Conservation (phyloP, 2,113 vertebrate species). For the Sinocyclocheilus anophthalmus region DNA sequence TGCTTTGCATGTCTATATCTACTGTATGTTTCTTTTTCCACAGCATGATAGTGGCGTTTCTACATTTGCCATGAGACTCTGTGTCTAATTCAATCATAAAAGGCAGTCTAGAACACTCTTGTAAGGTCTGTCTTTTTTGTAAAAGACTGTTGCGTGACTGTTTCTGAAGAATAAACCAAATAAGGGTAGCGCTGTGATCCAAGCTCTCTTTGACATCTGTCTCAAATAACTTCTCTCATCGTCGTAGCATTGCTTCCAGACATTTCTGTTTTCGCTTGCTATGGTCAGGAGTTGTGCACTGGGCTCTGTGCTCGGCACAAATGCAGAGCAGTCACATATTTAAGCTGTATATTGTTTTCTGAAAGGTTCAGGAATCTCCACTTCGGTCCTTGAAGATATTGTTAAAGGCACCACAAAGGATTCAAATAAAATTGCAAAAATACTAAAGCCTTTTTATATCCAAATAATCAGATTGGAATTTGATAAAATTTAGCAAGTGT, state of each 20-base stretch:
- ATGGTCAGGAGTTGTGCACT: conserved; percentile 10
- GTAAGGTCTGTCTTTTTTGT: conserved; percentile 6
- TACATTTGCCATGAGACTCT: background rate
- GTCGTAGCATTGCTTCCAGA: background rate
- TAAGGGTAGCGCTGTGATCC: background rate
- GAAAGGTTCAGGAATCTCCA: background rate
- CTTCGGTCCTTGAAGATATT: background rate
- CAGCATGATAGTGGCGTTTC: background rate
- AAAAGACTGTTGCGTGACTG: background rate
- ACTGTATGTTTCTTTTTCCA: background rate
- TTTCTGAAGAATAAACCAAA: conserved; percentile 1
- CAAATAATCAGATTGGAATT: background rate
- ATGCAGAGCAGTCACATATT: background rate
- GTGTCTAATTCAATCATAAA: background rate
- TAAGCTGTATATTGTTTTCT: background rate
- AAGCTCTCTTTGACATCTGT: conserved; percentile 28
- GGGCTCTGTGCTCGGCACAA: too few relatives aligned
- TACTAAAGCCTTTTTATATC: background rate
- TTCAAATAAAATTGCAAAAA: background rate
- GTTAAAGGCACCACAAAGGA: background rate
- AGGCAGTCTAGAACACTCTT: background rate
- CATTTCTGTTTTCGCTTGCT: background rate
- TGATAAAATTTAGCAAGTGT: background rate
- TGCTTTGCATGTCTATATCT: background rate
- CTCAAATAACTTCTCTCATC: background rate